Conservation (phyloP, 2,797 vertebrate genomes). For the Etheostoma nigrum region DNA sequence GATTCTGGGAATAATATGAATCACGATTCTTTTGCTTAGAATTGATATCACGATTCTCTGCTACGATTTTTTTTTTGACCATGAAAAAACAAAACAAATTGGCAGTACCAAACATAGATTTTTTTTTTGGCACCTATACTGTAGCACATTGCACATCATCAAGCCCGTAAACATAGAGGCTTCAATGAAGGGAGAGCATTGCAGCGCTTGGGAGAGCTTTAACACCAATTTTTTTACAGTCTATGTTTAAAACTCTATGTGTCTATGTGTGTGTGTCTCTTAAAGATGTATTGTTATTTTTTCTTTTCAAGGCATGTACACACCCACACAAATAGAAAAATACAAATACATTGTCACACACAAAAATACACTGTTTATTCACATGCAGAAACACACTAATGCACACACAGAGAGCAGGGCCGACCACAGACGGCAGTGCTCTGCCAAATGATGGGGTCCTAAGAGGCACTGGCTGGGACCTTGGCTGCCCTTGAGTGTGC, state of each 20-base stretch:
- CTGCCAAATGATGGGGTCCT: constrained; percentile 81
- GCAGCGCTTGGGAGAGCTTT: no score
- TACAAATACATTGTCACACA: not conserved
- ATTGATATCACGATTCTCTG: no score
- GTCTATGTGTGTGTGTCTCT: not conserved
- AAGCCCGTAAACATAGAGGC: no score
- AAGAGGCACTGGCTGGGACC: constrained; percentile 76
- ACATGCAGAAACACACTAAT: constrained; percentile 2
- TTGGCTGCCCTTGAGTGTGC: constrained; percentile 84
- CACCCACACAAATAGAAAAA: not conserved
- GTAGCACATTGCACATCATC: no score
- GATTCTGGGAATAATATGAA: no score
- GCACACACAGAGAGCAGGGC: constrained; percentile 10
- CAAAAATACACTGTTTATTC: constrained; percentile 15
- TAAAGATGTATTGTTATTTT: constrained; percentile 1
- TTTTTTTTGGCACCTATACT: no score
- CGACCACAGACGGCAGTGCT: constrained; percentile 60
- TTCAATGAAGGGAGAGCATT: no score
- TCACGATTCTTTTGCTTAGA: no score
- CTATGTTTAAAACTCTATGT: not conserved
- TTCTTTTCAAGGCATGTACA: constrained; percentile 10
- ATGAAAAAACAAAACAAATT: no score
- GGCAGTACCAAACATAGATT: no score
- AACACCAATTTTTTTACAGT: no score
- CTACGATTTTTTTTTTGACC: no score